Base-by-base conservation (phyloP, 2,888 invertebrate species). In the Helicoverpa assulta region DNA sequence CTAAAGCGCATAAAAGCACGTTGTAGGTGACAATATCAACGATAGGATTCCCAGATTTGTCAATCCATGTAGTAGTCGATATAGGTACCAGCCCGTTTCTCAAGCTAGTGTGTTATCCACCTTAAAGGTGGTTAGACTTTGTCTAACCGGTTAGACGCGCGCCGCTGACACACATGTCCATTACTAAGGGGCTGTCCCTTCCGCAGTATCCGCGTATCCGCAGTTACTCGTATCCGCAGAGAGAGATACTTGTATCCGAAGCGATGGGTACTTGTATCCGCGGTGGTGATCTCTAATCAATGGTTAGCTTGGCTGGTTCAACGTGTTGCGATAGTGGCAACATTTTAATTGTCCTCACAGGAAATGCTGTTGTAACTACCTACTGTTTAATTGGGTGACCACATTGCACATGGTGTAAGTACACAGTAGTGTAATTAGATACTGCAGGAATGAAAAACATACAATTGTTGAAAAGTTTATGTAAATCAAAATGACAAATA, bases 91-190 rank as follows among this genome's bases (percentile, higher is more conserved):
- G n/a, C 16, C 16, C 6, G 3, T 14, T n/a, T n/a, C 47, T 16
- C 40, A 40, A 0, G n/a, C 5, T 5, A 5, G 16, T 47, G 47
- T 47, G n/a, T 47, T 3, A 4, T n/a, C 2, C n/a, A 1, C 16
- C 47, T 47, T 12, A 73, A 54, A 51, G 55, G 69, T 55, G 14
- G 81, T 67, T 75, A 50, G 64, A 77, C 82, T 69, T 78, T 72
- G 60, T 75, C 70, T 29, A 66, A 76, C 79, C 78, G 78, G 83
- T 82, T 70, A 18, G 52, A 26, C 73, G 72, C 60, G 66, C 80
- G 81, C 76, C 62, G 67, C 77, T 87, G 86, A 85, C 88, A 87
- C 59, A 88, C 81, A 86, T 86, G 80, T 55, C 81, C 80, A 85
- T 86, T 64, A 59, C 61, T 67, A 61, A 72, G 64, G 56, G 66